Evolutionary conservation across 2,888 invertebrate genomes (phyloP).

Genomic region (Dicranocentrus wangi): DNA sequence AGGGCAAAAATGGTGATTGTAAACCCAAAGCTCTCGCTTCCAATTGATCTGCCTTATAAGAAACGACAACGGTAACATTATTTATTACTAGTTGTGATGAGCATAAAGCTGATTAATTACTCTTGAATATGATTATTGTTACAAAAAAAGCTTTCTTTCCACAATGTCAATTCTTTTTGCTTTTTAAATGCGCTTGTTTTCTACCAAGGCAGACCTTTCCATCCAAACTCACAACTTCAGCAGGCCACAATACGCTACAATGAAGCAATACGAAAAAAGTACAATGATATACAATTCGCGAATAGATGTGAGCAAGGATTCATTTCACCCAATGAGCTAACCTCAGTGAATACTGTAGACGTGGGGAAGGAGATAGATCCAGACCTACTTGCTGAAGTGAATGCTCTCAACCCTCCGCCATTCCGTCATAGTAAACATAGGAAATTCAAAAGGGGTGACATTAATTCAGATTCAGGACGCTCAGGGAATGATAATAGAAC

Average conservation of each 20-base stretch:
- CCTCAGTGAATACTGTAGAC: slow-evolving; percentile 47
- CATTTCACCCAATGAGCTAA: slow-evolving; percentile 36
- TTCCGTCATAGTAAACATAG: slow-evolving; percentile 3
- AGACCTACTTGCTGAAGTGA: slow-evolving; percentile 31
- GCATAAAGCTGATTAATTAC: too few relatives aligned
- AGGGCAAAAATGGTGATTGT: slow-evolving; percentile 44
- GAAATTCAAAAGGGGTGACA: slow-evolving; percentile 28
- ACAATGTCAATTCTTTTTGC: too few relatives aligned
- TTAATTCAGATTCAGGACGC: not conserved
- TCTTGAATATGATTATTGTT: too few relatives aligned
- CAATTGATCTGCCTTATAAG: slow-evolving; percentile 47
- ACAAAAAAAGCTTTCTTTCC: too few relatives aligned
- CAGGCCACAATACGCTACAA: slow-evolving; percentile 57
- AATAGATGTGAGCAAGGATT: slow-evolving; percentile 41
- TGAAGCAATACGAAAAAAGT: slow-evolving; percentile 51
- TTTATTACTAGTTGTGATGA: too few relatives aligned
- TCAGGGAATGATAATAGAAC: not conserved
- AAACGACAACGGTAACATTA: slow-evolving; percentile 50
- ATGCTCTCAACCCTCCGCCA: slow-evolving; percentile 22
- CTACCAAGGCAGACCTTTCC: slow-evolving; percentile 29
- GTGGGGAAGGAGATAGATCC: slow-evolving; percentile 39
- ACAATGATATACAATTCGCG: slow-evolving; percentile 54
- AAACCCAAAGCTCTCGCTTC: slow-evolving; percentile 50
- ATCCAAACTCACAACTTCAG: slow-evolving; percentile 39
- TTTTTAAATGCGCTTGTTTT: not conserved